phyloP scores from a whole-genome alignment of 2,888 invertebrate genomes.

The Exephanes ischioxanthus region DNA sequence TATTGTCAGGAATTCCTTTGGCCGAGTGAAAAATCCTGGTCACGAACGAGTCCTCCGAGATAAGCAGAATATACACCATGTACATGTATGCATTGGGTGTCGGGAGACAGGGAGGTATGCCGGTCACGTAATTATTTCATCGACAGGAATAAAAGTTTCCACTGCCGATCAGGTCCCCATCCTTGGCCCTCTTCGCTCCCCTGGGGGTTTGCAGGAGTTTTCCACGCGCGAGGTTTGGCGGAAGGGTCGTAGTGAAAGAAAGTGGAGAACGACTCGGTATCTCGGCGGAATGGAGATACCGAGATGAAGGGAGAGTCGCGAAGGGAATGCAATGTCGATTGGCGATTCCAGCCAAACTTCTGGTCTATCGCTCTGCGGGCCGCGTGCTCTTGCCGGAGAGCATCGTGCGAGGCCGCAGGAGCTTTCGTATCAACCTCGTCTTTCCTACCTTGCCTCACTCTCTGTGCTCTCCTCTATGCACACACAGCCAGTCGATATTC shows the following conservation, averaged over 20 bases:
- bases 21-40: not conserved
- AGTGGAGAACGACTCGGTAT: slow-evolving; percentile 24
- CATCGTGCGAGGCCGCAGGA: not conserved
- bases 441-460: slow-evolving; percentile 6
- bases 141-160: slow-evolving; percentile 60
- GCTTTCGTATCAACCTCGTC: slow-evolving; percentile 25
- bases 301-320: slow-evolving; percentile 52
- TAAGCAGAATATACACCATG: not conserved
- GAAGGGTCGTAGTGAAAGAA: slow-evolving; percentile 20
- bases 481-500: slow-evolving; percentile 57
- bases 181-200: not conserved
- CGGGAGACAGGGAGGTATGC: slow-evolving; percentile 14
- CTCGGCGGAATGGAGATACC: slow-evolving; percentile 1
- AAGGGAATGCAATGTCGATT: slow-evolving; percentile 55
- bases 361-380: slow-evolving; percentile 43
- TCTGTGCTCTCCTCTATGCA: slow-evolving; percentile 22
- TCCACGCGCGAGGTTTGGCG: not conserved
- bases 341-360: slow-evolving; percentile 59
- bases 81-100: slow-evolving; percentile 19
- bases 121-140: slow-evolving; percentile 66
- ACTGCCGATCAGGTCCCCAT: slow-evolving; percentile 34
- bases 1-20: not conserved
- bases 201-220: slow-evolving; percentile 30
- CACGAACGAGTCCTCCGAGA: slow-evolving; percentile 8
- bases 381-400: slow-evolving; percentile 22